phyloP scores from a whole-genome alignment of 2,113 vertebrate genomes.

The Tursiops truncatus region DNA sequence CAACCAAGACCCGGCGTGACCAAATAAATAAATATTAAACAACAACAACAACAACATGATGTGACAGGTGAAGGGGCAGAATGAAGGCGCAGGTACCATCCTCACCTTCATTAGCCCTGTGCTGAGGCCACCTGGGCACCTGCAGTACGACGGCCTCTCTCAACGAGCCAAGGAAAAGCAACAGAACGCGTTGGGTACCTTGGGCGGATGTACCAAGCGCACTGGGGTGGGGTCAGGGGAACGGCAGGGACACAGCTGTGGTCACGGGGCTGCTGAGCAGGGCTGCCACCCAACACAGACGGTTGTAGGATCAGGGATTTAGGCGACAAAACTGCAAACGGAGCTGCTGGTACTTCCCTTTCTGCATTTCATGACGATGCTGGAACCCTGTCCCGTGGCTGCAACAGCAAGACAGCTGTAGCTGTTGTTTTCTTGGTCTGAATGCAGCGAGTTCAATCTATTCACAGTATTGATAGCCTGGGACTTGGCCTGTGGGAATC shows the following conservation, averaged over 20 bases:
- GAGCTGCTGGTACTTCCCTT: background rate
- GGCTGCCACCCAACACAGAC: background rate
- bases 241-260: fast-evolving
- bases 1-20: too few species aligned
- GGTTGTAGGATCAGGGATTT: background rate
- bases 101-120: background rate
- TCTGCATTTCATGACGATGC: background rate
- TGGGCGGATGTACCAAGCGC: fast-evolving
- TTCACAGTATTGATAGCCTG: background rate
- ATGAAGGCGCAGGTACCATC: background rate
- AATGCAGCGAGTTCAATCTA: background rate
- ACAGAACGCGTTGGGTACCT: background rate
- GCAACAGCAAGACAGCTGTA: background rate
- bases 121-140: background rate
- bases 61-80: background rate
- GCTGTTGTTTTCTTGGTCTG: background rate
- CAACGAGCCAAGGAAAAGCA: background rate
- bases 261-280: background rate
- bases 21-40: too few species aligned
- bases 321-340: background rate
- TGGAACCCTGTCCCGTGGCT: background rate
- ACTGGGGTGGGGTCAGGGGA: background rate
- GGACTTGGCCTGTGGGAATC: background rate
- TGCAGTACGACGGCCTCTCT: background rate
- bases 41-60: too few species aligned